Evolutionary conservation across 2,888 invertebrate genomes (phyloP).

Genomic region (Mythimna lalbum): DNA sequence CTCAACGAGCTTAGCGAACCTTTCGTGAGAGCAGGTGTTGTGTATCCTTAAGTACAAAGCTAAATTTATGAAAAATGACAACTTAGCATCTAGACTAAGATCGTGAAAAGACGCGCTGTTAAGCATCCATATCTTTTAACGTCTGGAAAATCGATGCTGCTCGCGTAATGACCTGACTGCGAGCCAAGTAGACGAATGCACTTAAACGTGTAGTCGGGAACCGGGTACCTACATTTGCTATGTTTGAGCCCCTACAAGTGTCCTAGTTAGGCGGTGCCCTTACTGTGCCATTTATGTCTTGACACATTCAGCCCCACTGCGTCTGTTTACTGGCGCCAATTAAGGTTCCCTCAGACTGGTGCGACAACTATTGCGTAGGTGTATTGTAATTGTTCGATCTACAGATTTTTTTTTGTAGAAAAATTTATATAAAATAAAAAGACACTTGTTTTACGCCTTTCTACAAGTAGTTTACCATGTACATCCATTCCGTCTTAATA

Average conservation of each 20-base stretch:
- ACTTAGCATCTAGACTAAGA: constrained; percentile 16
- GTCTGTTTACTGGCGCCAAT: constrained; percentile 25
- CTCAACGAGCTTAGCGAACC: constrained; percentile 20
- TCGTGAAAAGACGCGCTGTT: constrained; percentile 24
- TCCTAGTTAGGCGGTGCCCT: constrained; percentile 36
- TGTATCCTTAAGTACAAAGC: constrained; percentile 3
- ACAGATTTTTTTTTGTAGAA: too few relatives aligned
- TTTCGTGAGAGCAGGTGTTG: constrained; percentile 10
- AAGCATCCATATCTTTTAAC: constrained; percentile 38
- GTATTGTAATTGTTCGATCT: too few relatives aligned
- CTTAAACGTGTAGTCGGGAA: constrained; percentile 23
- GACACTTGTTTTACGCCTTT: too few relatives aligned
- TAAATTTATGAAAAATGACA: constrained; percentile 21
- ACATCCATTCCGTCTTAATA: constrained; percentile 1
- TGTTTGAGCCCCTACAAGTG: constrained; percentile 39
- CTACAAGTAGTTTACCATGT: too few relatives aligned
- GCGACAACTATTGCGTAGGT: too few relatives aligned
- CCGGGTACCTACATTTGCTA: constrained; percentile 32
- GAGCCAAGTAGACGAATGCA: constrained; percentile 62
- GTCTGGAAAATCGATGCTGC: constrained; percentile 53
- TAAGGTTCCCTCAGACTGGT: neutral
- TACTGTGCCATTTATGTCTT: constrained; percentile 46
- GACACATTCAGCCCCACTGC: constrained; percentile 26
- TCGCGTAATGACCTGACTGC: constrained; percentile 61
- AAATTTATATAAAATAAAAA: too few relatives aligned